A percentile compares a stretch with the other conserved stretches of the same genome.
phyloP scores from a whole-genome alignment of 2,797 vertebrate species.

The Coluber constrictor region DNA sequence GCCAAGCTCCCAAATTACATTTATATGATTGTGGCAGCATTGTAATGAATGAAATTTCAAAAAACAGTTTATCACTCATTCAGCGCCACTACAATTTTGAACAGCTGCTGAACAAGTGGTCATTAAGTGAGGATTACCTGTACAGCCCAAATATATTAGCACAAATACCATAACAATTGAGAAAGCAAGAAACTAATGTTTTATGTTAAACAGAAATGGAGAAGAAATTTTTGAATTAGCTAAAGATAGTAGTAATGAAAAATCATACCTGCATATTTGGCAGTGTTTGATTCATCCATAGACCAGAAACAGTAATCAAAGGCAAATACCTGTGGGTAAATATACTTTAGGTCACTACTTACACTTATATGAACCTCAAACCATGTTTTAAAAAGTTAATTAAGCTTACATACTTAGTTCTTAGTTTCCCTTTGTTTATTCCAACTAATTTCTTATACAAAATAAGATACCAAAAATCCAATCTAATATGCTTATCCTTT shows the following conservation, averaged over 20 bases:
- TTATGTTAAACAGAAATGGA: fast-evolving
- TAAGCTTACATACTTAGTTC: background rate
- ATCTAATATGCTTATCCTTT: background rate
- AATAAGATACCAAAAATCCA: background rate
- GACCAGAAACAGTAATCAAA: slow-evolving; percentile 99
- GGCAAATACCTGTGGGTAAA: slow-evolving; percentile 88
- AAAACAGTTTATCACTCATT: background rate
- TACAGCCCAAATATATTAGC: background rate
- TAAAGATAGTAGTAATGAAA: background rate
- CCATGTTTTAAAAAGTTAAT: background rate
- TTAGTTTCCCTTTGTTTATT: background rate
- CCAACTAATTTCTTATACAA: background rate
- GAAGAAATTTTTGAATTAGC: background rate
- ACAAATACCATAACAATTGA: background rate
- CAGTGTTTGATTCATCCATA: slow-evolving; percentile 93
- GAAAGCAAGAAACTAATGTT: background rate
- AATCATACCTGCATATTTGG: slow-evolving; percentile 93
- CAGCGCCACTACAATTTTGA: background rate
- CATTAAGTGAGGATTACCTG: background rate
- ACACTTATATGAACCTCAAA: background rate
- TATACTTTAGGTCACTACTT: background rate
- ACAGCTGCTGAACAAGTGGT: background rate
- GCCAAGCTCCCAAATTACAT: background rate
- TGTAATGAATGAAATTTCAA: background rate
- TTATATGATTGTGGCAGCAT: background rate